Conservation (phyloP, 2,888 invertebrate genomes). For the Netelia melanura region DNA sequence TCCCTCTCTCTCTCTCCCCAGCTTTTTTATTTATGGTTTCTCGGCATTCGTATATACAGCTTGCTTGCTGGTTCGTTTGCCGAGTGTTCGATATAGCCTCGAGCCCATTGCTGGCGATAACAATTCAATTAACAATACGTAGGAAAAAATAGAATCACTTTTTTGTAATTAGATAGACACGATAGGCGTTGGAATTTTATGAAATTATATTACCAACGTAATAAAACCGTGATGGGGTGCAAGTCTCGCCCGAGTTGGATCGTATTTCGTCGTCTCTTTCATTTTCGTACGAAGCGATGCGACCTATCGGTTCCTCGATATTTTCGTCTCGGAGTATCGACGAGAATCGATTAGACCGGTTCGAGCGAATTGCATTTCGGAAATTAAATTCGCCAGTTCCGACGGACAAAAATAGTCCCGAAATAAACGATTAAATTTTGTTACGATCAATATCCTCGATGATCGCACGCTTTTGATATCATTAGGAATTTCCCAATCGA, state of each 20-base stretch:
- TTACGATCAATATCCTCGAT: background rate
- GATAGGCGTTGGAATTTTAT: background rate
- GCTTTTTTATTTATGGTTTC: background rate
- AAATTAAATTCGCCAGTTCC: too few relatives aligned
- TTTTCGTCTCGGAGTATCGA: background rate
- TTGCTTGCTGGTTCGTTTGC: background rate
- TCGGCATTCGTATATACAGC: background rate
- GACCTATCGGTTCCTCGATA: too few relatives aligned
- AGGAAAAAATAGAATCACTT: background rate
- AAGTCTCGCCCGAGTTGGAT: too few relatives aligned
- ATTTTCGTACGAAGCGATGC: too few relatives aligned
- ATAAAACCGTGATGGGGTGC: background rate
- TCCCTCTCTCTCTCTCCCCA: slow-evolving; percentile 12
- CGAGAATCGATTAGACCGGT: background rate
- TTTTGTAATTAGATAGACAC: background rate
- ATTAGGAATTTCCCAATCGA: background rate
- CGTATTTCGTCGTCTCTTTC: too few relatives aligned
- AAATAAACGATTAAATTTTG: background rate
- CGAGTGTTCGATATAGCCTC: background rate
- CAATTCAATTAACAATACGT: slow-evolving; percentile 6
- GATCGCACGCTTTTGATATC: slow-evolving; percentile 54
- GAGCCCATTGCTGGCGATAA: background rate
- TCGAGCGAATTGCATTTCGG: background rate
- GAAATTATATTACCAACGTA: background rate
- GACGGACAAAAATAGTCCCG: too few relatives aligned